Evolutionary conservation across 2,888 invertebrate species (phyloP).

Genomic region (Agrochola circellaris): DNA sequence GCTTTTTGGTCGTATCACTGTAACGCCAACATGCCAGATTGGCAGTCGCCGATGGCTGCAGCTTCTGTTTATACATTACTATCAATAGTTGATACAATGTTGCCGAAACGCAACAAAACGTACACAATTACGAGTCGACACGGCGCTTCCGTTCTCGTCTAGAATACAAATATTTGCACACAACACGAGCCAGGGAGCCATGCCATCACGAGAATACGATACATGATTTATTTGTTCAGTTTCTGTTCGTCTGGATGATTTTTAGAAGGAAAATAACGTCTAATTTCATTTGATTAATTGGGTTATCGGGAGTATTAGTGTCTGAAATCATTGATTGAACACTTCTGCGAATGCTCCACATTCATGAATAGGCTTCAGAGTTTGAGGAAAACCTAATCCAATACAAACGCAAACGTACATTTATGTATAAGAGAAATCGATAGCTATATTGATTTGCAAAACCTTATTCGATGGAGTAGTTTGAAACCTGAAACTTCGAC

Average conservation of each 20-base stretch:
- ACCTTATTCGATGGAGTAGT: constrained; percentile 5
- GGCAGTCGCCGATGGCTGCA: constrained; percentile 46
- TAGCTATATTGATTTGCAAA: constrained; percentile 14
- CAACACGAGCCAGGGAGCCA: constrained; percentile 45
- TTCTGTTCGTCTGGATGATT: constrained; percentile 20
- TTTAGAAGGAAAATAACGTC: constrained; percentile 25
- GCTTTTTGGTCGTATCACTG: constrained; percentile 46
- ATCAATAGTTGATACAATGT: constrained; percentile 70
- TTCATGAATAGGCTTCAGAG: constrained; percentile 24
- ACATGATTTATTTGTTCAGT: constrained; percentile 45
- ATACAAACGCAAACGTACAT: constrained; percentile 9
- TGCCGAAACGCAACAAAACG: constrained; percentile 70
- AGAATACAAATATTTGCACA: constrained; percentile 76
- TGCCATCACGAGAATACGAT: constrained; percentile 45
- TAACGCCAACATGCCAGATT: constrained; percentile 40
- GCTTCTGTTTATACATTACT: constrained; percentile 58
- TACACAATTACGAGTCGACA: constrained; percentile 68
- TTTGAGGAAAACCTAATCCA: constrained; percentile 36
- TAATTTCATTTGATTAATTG: constrained; percentile 11
- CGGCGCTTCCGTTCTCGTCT: constrained; percentile 80
- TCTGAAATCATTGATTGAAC: constrained; percentile 12
- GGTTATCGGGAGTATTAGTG: constrained; percentile 15
- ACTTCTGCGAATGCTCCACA: constrained; percentile 37
- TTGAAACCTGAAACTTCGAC: constrained; percentile 41
- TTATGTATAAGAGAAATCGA: constrained; percentile 1